phyloP scores from a whole-genome alignment of 2,888 invertebrate genomes.

The Erebia palarica region DNA sequence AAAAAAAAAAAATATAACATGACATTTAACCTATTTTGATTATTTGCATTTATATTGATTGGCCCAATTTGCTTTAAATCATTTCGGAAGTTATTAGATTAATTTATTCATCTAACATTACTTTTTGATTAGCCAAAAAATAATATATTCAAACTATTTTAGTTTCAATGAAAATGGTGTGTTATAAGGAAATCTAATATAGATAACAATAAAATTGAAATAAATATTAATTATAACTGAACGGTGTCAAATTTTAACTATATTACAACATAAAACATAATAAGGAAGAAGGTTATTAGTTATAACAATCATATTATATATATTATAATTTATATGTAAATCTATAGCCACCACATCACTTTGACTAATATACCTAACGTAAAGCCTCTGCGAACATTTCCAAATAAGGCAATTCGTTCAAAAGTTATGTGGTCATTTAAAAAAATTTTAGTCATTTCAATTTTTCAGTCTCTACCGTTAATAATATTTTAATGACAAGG shows the following conservation, averaged over 20 bases:
- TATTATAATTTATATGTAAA: conserved; percentile 13
- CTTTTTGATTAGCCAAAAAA: background rate
- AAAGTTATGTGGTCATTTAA: background rate
- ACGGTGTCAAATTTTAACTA: conserved; percentile 20
- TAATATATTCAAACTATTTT: background rate
- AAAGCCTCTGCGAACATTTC: background rate
- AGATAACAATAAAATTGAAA: background rate
- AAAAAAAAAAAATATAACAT: too few relatives aligned
- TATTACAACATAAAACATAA: conserved; percentile 12
- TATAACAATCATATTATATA: conserved; percentile 2
- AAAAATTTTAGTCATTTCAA: background rate
- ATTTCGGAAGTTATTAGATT: background rate
- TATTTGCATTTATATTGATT: too few relatives aligned
- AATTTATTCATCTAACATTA: background rate
- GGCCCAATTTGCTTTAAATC: background rate
- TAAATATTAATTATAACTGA: conserved; percentile 17
- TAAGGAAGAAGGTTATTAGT: conserved; percentile 14
- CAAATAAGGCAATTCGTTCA: background rate
- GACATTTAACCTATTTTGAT: too few relatives aligned
- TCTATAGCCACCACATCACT: background rate
- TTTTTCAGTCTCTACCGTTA: background rate
- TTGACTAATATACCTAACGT: background rate
- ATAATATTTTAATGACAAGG: background rate
- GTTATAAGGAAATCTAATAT: background rate
- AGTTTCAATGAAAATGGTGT: background rate